Evolutionary conservation across 2,888 invertebrate genomes (phyloP).

Genomic region (Pseudoips prasinana): DNA sequence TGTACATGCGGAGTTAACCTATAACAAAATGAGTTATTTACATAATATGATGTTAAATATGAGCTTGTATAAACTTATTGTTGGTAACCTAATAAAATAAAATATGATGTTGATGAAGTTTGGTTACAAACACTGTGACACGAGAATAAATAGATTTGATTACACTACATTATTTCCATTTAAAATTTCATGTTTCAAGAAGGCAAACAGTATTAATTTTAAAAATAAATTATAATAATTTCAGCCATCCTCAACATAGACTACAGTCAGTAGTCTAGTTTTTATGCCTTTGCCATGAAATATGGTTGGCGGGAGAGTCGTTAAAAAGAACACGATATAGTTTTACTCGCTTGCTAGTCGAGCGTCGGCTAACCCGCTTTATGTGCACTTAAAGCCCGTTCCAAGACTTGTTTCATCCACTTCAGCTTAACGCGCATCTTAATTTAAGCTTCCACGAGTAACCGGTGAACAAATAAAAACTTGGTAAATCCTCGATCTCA

Average conservation of each 20-base stretch:
- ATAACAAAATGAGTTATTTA: too few species aligned
- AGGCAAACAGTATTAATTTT: too few species aligned
- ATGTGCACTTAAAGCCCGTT: slow-evolving; percentile 72
- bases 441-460: slow-evolving; percentile 59
- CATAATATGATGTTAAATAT: too few species aligned
- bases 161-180: too few species aligned
- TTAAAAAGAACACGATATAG: slow-evolving; percentile 72
- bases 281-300: slow-evolving; percentile 65
- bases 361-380: slow-evolving; percentile 65
- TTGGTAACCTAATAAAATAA: too few species aligned
- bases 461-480: slow-evolving; percentile 50
- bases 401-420: slow-evolving; percentile 67
- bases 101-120: too few species aligned
- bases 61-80: too few species aligned
- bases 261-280: slow-evolving; percentile 50
- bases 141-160: too few species aligned
- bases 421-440: slow-evolving; percentile 69
- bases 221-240: slow-evolving; percentile 35
- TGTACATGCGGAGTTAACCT: too few species aligned
- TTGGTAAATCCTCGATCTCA: slow-evolving; percentile 22
- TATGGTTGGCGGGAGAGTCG: slow-evolving; percentile 62
- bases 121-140: too few species aligned
- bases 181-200: too few species aligned
- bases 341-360: slow-evolving; percentile 60
- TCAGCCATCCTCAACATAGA: slow-evolving; percentile 31